Evolutionary conservation across 30 jellyfish, hydroid and myxozoan species (phyloP).

Genomic region (Turritopsis dohrnii): DNA sequence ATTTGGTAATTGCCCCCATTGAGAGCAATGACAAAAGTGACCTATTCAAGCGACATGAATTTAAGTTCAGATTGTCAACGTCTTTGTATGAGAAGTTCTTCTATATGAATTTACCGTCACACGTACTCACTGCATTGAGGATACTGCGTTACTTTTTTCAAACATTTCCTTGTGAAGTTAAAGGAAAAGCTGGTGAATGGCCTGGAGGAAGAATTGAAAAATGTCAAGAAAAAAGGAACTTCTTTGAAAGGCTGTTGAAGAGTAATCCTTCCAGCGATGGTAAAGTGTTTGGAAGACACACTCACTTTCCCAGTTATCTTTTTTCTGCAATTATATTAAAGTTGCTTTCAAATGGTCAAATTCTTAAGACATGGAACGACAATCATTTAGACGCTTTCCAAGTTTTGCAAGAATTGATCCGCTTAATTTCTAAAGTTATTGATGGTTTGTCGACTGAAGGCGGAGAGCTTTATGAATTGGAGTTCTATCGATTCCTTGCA

Average conservation of each 20-base stretch:
- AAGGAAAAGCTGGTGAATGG: conserved; percentile 4
- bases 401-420: not conserved
- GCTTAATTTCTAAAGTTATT: not conserved
- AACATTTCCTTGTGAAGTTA: not conserved
- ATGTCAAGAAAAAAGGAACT: not conserved
- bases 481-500: not conserved
- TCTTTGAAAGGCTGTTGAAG: too few species aligned
- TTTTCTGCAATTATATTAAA: not conserved
- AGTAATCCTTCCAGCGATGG: not conserved
- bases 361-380: not conserved
- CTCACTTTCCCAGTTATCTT: not conserved
- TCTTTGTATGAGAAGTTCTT: not conserved
- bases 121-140: not conserved
- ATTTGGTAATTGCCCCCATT: not conserved
- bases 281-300: not conserved
- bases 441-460: not conserved
- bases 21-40: not conserved
- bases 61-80: not conserved
- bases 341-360: conserved; percentile 1
- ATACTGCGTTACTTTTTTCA: not conserved
- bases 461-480: not conserved
- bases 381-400: not conserved
- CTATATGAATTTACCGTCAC: not conserved
- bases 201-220: not conserved
- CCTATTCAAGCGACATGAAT: not conserved